phyloP scores from a whole-genome alignment of 2,888 invertebrate genomes.

The Mamestra brassicae region DNA sequence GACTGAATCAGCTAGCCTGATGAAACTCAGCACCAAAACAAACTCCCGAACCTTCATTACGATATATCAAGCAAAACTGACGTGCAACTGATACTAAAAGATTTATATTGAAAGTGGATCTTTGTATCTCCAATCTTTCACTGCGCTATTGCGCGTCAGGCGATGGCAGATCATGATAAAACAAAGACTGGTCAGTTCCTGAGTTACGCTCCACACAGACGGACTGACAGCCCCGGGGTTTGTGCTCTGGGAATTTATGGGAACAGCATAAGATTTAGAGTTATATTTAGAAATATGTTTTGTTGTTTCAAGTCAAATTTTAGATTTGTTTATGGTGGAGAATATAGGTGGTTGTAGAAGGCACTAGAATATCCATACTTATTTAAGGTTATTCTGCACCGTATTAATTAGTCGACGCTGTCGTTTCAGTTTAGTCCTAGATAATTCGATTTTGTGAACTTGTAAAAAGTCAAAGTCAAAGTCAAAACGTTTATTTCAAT shows the following conservation, averaged over 20 bases:
- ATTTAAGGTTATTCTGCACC: too few species aligned
- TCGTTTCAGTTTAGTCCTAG: background rate
- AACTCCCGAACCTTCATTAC: conserved; percentile 48
- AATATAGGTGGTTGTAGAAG: background rate
- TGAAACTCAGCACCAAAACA: conserved; percentile 38
- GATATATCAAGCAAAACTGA: conserved; percentile 64
- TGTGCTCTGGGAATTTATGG: conserved; percentile 58
- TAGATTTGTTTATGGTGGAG: background rate
- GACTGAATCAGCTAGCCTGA: background rate
- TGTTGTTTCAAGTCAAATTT: conserved; percentile 29
- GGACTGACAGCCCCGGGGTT: conserved; percentile 67
- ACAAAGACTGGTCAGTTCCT: conserved; percentile 66
- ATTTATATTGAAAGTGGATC: conserved; percentile 71
- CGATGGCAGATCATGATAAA: conserved; percentile 70
- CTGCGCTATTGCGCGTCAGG: conserved; percentile 68
- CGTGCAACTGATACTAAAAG: conserved; percentile 62
- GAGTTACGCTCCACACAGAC: conserved; percentile 73
- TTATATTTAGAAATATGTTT: conserved; percentile 39
- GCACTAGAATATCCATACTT: background rate
- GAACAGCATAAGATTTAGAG: conserved; percentile 43
- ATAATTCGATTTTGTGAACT: background rate
- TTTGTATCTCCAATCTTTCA: conserved; percentile 69
- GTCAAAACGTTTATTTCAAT: too few species aligned
- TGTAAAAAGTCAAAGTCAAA: too few species aligned
- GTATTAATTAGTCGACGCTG: too few species aligned